Conservation (phyloP, 2,888 invertebrate species). For the Andricus quercusramuli region DNA sequence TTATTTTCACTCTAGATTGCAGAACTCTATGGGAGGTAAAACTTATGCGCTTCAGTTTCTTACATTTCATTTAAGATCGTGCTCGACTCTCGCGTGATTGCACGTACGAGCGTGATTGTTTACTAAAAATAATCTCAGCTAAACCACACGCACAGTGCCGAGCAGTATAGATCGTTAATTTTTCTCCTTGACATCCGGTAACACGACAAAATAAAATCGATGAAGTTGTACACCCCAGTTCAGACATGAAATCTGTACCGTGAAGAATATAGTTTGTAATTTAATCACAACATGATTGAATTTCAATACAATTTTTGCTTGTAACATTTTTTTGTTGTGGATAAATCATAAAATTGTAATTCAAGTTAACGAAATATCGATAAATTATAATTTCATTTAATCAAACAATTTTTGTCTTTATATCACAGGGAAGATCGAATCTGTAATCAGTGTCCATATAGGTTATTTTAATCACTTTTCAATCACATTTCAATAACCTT, state of each 20-base stretch:
- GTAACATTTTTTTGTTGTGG: too few species aligned
- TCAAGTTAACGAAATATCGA: too few species aligned
- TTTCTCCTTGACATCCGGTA: conserved; percentile 20
- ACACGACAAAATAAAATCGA: conserved; percentile 5
- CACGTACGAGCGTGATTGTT: conserved; percentile 37
- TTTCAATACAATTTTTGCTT: not conserved
- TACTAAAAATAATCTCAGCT: conserved; percentile 33
- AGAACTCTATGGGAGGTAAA: conserved; percentile 22
- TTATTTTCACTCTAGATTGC: conserved; percentile 20
- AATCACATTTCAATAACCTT: too few species aligned
- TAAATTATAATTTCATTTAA: too few species aligned
- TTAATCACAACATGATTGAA: not conserved
- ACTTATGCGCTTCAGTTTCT: conserved; percentile 12
- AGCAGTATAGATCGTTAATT: conserved; percentile 27
- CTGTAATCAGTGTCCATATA: too few species aligned
- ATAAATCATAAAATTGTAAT: too few species aligned
- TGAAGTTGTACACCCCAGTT: conserved; percentile 29
- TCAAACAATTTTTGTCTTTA: too few species aligned
- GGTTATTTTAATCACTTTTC: too few species aligned
- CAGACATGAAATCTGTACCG: not conserved
- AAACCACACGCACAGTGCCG: conserved; percentile 31
- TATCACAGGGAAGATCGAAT: too few species aligned
- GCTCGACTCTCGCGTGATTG: conserved; percentile 19
- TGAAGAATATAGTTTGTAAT: conserved; percentile 1
- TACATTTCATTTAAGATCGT: conserved; percentile 38